Evolutionary conservation across 2,113 vertebrate genomes (phyloP), one percentile per base, ranked within the genome.

Genomic region (Otocyon megalotis): DNA sequence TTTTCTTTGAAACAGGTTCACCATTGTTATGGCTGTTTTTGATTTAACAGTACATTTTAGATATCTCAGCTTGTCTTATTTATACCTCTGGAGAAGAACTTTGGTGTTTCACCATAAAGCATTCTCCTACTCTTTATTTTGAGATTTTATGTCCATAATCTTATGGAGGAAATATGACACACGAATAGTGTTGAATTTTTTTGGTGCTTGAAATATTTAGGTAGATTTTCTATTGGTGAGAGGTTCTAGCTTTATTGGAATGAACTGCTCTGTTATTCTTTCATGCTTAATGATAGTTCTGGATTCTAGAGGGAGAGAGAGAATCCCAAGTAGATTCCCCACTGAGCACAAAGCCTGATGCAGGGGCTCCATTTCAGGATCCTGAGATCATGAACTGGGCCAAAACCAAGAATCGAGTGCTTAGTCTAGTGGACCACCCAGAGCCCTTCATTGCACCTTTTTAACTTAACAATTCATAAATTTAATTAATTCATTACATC

Each of bases 111-210:
- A 50, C 37, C 15, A 5, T 58, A 79, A 94, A 93, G 16, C 35
- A 50, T 85, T 94, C 58, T 88, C 26, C 26, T 89, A 5, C 5
- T 62, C n/a, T 92, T 94, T 76, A 43, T 37, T 87, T 87, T 88
- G 56, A 72, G 69, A 69, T 60, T 54, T 19, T 32, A 32, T 10
- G 53, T 72, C 72, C 32, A 48, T 79, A 90, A 35, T 87, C 63
- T 13, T 69, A 12, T 14, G 74, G 79, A 50, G 56, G 67, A 83
- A 93, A 11, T 84, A 77, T 32, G 37, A 60, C 8, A n/a, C 19
- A 7, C 54, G 88, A 82, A 53, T 84, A 50, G 53, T 82, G 1
- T 71, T 92, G 77, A 89, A 85, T 71, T 56, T 86, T 89, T 48
- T 94, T 86, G 83, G 71, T 74, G 30, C 62, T 50, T 85, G 54